Evolutionary conservation across 2,113 vertebrate genomes (phyloP), one percentile per base, ranked within the genome.

Genomic region (Ursus arctos): DNA sequence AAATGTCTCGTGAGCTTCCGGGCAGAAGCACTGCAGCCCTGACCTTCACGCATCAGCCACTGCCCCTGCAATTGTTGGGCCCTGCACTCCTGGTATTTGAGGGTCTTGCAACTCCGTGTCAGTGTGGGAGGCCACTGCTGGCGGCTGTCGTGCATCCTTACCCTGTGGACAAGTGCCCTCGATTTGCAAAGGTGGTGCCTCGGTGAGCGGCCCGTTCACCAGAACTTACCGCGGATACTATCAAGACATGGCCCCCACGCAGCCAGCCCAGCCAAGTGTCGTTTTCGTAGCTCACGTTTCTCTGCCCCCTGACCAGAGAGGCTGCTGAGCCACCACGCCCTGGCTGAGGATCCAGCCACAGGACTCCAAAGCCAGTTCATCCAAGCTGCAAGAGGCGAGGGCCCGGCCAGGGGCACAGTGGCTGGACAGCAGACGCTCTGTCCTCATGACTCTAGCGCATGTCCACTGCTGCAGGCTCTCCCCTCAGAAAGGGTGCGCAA

Each of bases 71-170:
- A 4, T 0, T 19, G 36, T 5, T 33, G 2, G 33, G 40, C 61
- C 55, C 28, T 0, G 0, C 0, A 0, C 33, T 12, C 43, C 22
- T 21, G 14, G 51, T 2, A 2, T 28, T 2, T 0, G 16, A 82
- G 1, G 1, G 69, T n/a, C n/a, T 28, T 4, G 1, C 26, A 12
- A 21, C 74, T 33, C 47, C 12, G 0, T 1, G 51, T 65, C 19
- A 0, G 7, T 0, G 2, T 5, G 57, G 28, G 22, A 95, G 11
- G 57, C 21, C 47, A 11, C 15, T 2, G 81, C 33, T 7, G 0
- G 1, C 7, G 18, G 63, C 8, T 11, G 10, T 1, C 1, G 10
- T 55, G 59, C 28, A 33, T 1, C 33, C 51, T 21, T 3, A 26
- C 21, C 69, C 26, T 31, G 24, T 2, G 4, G 49, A 0, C 21